Base-by-base conservation (phyloP, 1,140 invertebrate genomes). In the Brachionus plicatilis region DNA sequence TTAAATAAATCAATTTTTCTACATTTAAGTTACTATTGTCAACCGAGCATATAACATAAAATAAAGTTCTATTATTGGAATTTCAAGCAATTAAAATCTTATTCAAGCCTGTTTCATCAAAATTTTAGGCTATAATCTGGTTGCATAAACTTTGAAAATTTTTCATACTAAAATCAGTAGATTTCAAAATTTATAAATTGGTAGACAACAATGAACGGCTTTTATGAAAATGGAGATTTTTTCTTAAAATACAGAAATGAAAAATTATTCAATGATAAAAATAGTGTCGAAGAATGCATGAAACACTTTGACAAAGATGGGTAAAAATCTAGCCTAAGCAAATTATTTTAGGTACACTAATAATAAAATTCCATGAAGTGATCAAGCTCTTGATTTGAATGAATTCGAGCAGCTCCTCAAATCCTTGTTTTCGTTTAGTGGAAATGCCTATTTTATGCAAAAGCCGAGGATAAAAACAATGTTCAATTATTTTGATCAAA, bases 401-500 rank as follows among this genome's bases (percentile, higher is more conserved):
- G 79, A 82, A 41, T 82, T 82, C 27, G 79, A 82, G 29, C 79
- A 82, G 60, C 43, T 82, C 9, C 20, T 82, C 4, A 82, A 82
- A 47, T 68, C 53, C 11, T 41, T 82, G 43, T 82, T 82, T 68
- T 82, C 79, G 2, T 82, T 65, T 27, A 82, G 41, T 27, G 79
- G 79, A 60, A 60, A 65, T 41, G n/a, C 79, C 24, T 82, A 82
- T 50, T 82, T 82, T 45, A 82, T 82, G 41, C 79, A 82, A 65
- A 82, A 65, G 14, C 53, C 79, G 5, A 82, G 53, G 65, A 82
- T 82, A 12, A 82, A 82, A 65, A 82, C 53, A 17, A 65, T 82
- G 56, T 82, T 82, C 24, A 82, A 68, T 12, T 82, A 43, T 47
- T 82, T 82, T 65, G 79, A 82, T 29, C 5, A 53, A 27, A 82